Evolutionary conservation across 2,888 invertebrate genomes (phyloP), one percentile per base, ranked within the genome.

Genomic region (Daptonema setosum): DNA sequence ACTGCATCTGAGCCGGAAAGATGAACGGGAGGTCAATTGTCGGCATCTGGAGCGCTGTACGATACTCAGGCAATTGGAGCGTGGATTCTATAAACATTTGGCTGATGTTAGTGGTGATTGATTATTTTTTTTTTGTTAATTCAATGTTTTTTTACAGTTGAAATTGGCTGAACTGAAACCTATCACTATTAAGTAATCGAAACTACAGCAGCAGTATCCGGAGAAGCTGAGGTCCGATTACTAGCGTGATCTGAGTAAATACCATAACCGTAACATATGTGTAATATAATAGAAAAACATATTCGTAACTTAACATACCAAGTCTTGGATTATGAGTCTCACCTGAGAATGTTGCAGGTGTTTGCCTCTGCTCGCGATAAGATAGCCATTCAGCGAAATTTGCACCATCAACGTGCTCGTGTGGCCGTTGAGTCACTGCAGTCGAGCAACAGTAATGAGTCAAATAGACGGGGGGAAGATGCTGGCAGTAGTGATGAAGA

Each of bases 1-100:
- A 11, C 81, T 88, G 62, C 72, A 78, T 28, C 87, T 86, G 68
- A 74, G 90, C 56, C 83, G 85, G 0, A 74, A 80, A 48, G 74
- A 79, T 26, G 79, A 79, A 35, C 90, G 90, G 68, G 80, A 81
- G 64, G 76, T 79, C 1, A 79, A 82, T 54, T 84, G 81, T 63
- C 75, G 77, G 17, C 65, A 67, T 54, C 78, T 87, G 1, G 81
- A 78, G 54, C 84, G 66, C 8, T 2, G 53, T 1, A 47, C 35
- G 5, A 63, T 69, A 35, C 60, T 68, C 59, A 56, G 60, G 54
- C 57, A 59, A 45, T 56, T 62, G 52, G 54, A 54, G 41, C 41
- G 35, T 26, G 2, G 2, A 2, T 28, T 54, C 24, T 22, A 28
- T 25, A 58, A 58, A 43, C 29, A 43, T 2, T 2, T 58, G 35